Evolutionary conservation across 30 jellyfish, hydroid and myxozoan genomes (phyloP).

Genomic region (Nemopilema nomurai): DNA sequence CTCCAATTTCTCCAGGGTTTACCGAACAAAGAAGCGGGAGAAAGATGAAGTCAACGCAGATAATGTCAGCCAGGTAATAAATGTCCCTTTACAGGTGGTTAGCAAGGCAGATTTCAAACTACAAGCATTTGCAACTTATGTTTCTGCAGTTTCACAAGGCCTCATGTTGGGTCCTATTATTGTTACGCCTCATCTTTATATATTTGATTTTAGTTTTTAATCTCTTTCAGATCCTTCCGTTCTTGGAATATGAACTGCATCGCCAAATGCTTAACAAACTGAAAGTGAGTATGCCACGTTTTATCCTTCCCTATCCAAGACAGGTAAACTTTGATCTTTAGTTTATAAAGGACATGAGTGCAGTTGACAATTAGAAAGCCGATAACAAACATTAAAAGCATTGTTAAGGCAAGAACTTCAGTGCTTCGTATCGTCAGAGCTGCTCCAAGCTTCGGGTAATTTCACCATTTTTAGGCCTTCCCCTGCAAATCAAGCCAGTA

Average conservation of each 20-base stretch:
- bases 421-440: no score
- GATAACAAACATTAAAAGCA: no score
- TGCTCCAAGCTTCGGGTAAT: no score
- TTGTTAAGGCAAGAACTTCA: no score
- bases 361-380: background rate
- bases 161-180: no score
- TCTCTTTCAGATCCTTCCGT: conserved; percentile 82
- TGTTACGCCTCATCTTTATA: no score
- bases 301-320: background rate
- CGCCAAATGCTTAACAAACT: conserved; percentile 86
- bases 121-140: background rate
- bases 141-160: no score
- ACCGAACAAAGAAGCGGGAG: conserved; percentile 77
- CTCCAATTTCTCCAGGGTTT: conserved; percentile 35
- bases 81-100: background rate
- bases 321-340: background rate
- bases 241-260: conserved; percentile 89
- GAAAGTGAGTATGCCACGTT: conserved; percentile 53
- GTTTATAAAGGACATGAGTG: background rate
- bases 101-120: background rate
- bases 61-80: conserved; percentile 85
- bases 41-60: conserved; percentile 90
- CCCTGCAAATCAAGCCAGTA: no score
- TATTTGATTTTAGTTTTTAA: background rate
- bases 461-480: no score